Conservation (phyloP, 1,140 invertebrate species). For the Bombus pyrosoma region DNA sequence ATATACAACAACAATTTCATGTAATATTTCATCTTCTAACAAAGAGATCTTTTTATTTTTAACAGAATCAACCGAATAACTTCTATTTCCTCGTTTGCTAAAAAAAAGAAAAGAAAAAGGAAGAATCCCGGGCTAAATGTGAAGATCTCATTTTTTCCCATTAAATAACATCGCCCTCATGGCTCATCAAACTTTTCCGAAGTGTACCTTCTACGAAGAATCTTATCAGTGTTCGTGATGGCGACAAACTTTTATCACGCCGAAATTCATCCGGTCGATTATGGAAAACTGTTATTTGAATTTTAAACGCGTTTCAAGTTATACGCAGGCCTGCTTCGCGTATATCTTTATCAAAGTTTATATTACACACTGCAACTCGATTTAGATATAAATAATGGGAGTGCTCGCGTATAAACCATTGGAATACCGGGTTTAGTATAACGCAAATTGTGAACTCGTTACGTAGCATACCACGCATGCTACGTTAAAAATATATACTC, state of each 20-base stretch:
- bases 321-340: neutral
- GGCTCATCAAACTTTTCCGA: neutral
- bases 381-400: neutral
- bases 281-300: slow-evolving; percentile 44
- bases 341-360: slow-evolving; percentile 32
- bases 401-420: too few relatives aligned
- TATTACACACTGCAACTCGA: neutral
- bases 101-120: too few relatives aligned
- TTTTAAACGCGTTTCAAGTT: slow-evolving; percentile 24
- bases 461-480: neutral
- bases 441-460: slow-evolving; percentile 7
- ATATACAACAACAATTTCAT: too few relatives aligned
- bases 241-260: slow-evolving; percentile 16
- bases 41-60: too few relatives aligned
- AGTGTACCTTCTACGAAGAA: neutral
- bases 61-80: neutral
- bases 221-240: neutral
- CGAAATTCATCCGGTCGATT: slow-evolving; percentile 33
- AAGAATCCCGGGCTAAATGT: neutral
- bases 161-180: neutral
- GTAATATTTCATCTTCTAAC: too few relatives aligned
- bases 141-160: neutral
- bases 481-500: neutral
- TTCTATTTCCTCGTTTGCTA: neutral
- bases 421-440: neutral